phyloP scores from a whole-genome alignment of 2,888 invertebrate species.

The Lissonota sp. region DNA sequence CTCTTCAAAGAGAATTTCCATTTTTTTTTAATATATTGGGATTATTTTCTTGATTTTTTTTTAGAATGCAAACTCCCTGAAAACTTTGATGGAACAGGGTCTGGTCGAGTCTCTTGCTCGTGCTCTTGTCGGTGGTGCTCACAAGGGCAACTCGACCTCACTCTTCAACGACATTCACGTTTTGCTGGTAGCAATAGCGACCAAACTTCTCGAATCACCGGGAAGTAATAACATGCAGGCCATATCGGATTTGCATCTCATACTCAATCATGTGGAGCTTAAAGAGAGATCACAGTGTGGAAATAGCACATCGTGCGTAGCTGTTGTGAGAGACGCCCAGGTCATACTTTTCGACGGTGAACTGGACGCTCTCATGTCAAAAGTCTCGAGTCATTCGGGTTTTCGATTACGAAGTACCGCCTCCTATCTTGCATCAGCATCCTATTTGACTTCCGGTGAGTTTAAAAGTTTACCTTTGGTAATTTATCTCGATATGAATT shows the following conservation, averaged over 20 bases:
- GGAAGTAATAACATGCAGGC: conserved; percentile 84
- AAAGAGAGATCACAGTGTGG: conserved; percentile 81
- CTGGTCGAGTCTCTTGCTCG: conserved; percentile 83
- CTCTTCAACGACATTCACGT: conserved; percentile 81
- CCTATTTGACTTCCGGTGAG: conserved; percentile 78
- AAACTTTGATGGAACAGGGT: conserved; percentile 83
- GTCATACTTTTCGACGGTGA: conserved; percentile 85
- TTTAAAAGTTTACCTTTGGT: too few relatives aligned
- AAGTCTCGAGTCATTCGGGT: conserved; percentile 79
- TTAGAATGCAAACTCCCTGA: conserved; percentile 79
- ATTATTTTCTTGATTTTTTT: conserved; percentile 8
- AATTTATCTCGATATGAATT: too few relatives aligned
- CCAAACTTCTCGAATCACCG: conserved; percentile 82
- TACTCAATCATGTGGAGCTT: conserved; percentile 85
- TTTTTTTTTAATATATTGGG: not conserved
- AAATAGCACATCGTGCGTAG: conserved; percentile 79
- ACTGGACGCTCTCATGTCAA: conserved; percentile 84
- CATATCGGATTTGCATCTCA: conserved; percentile 86
- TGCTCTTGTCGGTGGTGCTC: conserved; percentile 81
- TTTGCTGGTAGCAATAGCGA: conserved; percentile 82
- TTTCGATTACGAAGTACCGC: conserved; percentile 80
- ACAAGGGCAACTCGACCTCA: conserved; percentile 74
- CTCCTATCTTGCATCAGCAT: conserved; percentile 80
- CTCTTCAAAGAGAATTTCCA: too few relatives aligned
- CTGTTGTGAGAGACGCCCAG: conserved; percentile 85